Conservation (phyloP, 1,140 invertebrate genomes). For the Diabrotica virgifera region DNA sequence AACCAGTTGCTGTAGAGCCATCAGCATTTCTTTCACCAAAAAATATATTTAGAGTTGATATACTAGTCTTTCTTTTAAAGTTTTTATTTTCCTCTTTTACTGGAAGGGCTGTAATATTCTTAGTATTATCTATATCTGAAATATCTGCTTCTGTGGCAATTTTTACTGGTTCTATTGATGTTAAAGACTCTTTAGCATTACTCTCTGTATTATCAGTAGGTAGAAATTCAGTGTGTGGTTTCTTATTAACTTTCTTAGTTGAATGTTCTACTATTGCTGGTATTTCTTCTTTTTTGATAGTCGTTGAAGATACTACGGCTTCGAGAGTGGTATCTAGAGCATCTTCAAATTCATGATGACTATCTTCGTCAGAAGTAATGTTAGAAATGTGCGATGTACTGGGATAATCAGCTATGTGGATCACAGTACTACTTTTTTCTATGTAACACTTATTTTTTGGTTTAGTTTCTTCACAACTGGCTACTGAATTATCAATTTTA, state of each 20-base stretch:
- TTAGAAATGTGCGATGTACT: not conserved
- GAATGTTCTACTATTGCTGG: no score
- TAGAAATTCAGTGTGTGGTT: no score
- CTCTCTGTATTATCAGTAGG: no score
- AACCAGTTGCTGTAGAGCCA: no score
- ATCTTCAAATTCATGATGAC: slow-evolving; percentile 40
- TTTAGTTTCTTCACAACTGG: no score
- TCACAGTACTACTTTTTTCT: slow-evolving; percentile 46
- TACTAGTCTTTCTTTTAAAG: slow-evolving; percentile 19
- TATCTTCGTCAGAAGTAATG: slow-evolving; percentile 21
- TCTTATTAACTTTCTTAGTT: no score
- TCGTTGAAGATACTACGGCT: not conserved
- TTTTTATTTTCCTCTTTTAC: not conserved
- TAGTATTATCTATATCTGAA: no score
- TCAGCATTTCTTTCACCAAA: not conserved
- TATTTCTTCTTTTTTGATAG: slow-evolving; percentile 7
- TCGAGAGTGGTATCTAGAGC: slow-evolving; percentile 43
- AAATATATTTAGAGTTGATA: slow-evolving; percentile 27
- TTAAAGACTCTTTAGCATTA: no score
- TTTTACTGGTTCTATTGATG: no score
- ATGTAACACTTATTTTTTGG: slow-evolving; percentile 28
- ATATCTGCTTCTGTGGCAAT: no score
- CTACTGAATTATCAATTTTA: no score
- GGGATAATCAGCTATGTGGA: slow-evolving; percentile 40
- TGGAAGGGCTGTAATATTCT: no score